These are phyloP conservation scores for Gymnothorax javanicus DNA, from an alignment of 2,797 vertebrate genomes.

Conservation along the genomic window DNA sequence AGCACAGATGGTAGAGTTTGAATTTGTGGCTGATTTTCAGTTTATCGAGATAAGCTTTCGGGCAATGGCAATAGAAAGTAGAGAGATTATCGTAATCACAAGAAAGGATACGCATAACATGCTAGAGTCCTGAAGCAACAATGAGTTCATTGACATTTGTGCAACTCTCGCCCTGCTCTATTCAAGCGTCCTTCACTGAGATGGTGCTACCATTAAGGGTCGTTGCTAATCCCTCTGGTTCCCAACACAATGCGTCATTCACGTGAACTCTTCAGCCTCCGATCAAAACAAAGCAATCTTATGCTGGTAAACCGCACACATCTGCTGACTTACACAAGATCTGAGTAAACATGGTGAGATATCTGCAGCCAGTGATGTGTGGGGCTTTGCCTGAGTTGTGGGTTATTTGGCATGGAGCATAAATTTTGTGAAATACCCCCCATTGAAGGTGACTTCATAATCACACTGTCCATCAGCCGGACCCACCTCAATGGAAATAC, in stretches of 20 bases:
- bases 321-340: background rate
- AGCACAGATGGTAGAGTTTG: conserved; percentile 67
- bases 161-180: conserved; percentile 4
- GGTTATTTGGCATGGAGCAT: background rate
- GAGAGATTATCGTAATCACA: conserved; percentile 68
- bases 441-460: background rate
- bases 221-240: conserved; percentile 54
- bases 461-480: background rate
- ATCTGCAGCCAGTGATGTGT: background rate
- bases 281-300: background rate
- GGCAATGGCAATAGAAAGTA: conserved; percentile 57
- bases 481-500: background rate
- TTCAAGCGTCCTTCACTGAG: background rate
- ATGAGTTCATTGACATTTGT: conserved; percentile 46
- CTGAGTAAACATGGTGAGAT: background rate
- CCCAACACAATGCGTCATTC: conserved; percentile 31
- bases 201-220: conserved; percentile 28
- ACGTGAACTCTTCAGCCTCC: conserved; percentile 32
- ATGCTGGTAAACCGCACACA: background rate
- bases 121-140: background rate
- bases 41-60: conserved; percentile 61
- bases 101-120: conserved; percentile 23
- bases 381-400: background rate
- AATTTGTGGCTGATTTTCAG: conserved; percentile 67
- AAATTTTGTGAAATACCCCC: background rate